Base-by-base conservation (phyloP, 2,888 invertebrate genomes). In the Xanthia togata region DNA sequence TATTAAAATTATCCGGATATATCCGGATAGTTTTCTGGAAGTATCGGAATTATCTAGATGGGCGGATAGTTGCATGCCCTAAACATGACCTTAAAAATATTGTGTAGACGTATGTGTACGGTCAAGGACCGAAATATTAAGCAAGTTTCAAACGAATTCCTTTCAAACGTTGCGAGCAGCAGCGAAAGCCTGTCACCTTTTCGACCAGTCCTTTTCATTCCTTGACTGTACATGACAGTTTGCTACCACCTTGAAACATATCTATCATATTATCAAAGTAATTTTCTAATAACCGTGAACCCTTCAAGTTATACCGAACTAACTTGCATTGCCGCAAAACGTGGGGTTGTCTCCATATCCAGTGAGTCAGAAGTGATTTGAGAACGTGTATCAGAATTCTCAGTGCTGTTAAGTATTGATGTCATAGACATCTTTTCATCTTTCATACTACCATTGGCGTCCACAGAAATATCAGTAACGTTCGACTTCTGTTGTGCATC, bases 271-370 rank as follows among this genome's bases (percentile, higher is more conserved):
- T 50, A 65, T 53, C 41, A 71, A 69, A 70, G 26, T 59, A 64
- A 60, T 67, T 63, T 67, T 60, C 41, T 62, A 73, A 72, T 55
- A 72, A 73, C 72, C 62, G 26, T 35, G 53, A 72, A 73, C 73
- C 69, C 63, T 68, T 69, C 50, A 76, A 72, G 59, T 84, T 94
- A 97, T 83, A 97, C 97, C 35, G 97, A 97, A 90, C 97, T 97
- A 86, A 97, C 97, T 95, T 97, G 97, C 95, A 97, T 97, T 76
- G 97, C 96, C 41, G 97, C 93, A 84, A 96, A 96, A 20, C 97
- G 94, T 6, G 97, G 94, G 57, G 97, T 95, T 20, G 95, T 95
- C 84, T 97, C 97, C 67, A 96, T 88, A 76, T 97, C 97, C 85
- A 97, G 85, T 1, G 97, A 96, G 87, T 96, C 97, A 1, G 95